These are phyloP conservation scores for Xiphophorus couchianus DNA, from an alignment of 2,113 vertebrate genomes.

Conservation along the genomic window DNA sequence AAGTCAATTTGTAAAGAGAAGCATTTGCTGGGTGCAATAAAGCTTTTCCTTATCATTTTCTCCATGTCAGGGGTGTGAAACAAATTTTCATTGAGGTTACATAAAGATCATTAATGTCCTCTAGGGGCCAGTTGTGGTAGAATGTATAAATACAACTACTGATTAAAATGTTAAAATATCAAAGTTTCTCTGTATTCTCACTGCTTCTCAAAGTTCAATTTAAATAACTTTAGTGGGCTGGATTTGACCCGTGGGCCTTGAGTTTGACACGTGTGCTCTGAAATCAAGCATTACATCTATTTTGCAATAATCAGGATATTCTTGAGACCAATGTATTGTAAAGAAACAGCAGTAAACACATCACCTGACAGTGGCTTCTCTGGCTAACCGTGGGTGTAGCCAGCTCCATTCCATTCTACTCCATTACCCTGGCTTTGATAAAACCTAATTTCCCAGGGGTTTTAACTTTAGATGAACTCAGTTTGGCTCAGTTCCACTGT, in stretches of 20 bases:
- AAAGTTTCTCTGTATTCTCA: no score
- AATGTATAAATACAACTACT: no score
- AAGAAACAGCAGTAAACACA: conserved; percentile 13
- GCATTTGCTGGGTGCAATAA: not conserved
- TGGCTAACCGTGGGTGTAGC: conserved; percentile 12
- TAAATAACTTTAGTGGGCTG: no score
- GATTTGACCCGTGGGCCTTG: no score
- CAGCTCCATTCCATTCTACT: conserved; percentile 54
- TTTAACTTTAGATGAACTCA: conserved; percentile 63
- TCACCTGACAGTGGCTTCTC: conserved; percentile 41
- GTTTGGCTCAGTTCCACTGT: conserved; percentile 46
- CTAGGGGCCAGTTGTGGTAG: no score
- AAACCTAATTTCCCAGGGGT: conserved; percentile 72
- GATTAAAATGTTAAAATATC: no score
- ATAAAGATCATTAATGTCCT: no score
- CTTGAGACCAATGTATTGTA: conserved; percentile 52
- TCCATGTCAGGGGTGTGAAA: no score
- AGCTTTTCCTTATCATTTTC: not conserved
- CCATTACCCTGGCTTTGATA: conserved; percentile 67
- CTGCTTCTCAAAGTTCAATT: no score
- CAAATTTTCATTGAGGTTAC: no score
- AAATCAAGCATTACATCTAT: not conserved
- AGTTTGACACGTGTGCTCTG: no score
- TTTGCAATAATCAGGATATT: conserved; percentile 41
- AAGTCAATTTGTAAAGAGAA: not conserved